Evolutionary conservation across 1,140 invertebrate species (phyloP).

Genomic region (Lepeophtheirus salmonis): DNA sequence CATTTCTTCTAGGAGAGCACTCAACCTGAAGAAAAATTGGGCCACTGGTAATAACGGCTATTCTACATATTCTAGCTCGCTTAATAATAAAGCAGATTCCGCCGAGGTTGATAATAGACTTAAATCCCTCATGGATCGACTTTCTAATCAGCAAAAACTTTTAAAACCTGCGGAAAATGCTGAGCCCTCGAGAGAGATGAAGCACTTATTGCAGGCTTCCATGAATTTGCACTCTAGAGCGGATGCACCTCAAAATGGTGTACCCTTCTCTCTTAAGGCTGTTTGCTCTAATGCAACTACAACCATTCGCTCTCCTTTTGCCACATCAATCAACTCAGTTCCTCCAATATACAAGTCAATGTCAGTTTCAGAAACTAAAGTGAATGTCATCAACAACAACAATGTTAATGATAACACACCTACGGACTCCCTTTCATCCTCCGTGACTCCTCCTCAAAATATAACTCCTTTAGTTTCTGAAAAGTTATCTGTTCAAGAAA

Average conservation of each 20-base stretch:
- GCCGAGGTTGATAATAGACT: constrained; percentile 61
- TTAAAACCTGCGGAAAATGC: constrained; percentile 27
- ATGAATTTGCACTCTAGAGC: neutral
- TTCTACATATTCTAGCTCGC: constrained; percentile 14
- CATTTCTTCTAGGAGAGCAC: constrained; percentile 1
- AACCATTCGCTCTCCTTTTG: neutral
- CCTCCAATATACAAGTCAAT: neutral
- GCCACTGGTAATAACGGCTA: neutral
- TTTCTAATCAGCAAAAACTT: constrained; percentile 69
- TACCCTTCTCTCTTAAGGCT: neutral
- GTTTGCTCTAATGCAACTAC: neutral
- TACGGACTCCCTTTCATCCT: neutral
- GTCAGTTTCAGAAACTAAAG: neutral
- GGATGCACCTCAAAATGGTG: neutral
- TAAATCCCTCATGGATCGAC: constrained; percentile 56
- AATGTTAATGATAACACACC: neutral
- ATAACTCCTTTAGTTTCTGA: neutral
- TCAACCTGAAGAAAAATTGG: constrained; percentile 17
- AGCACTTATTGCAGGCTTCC: constrained; percentile 3
- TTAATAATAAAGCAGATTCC: constrained; percentile 45
- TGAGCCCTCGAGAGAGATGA: constrained; percentile 10
- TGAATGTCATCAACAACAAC: neutral
- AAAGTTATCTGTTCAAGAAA: too few species aligned
- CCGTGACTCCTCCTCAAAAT: neutral
- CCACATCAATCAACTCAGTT: too few species aligned